A percentile compares a stretch with the other conserved stretches of the same genome.
Conservation (phyloP, 2,888 invertebrate species). For the Hirtodrosophila confusa region DNA sequence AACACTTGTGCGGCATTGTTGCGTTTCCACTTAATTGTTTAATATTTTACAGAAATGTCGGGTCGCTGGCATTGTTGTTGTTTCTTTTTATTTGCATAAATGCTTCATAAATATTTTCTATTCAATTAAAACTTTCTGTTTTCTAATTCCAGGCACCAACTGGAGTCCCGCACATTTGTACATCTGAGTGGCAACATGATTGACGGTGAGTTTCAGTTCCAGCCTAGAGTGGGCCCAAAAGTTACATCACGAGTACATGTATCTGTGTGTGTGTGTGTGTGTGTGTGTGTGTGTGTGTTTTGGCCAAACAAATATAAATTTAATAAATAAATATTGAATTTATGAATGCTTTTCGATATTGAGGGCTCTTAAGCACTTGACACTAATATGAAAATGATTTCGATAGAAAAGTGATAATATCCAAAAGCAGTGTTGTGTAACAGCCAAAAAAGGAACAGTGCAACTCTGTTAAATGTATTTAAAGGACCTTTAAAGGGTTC, state of each 20-base stretch:
- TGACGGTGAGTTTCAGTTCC: constrained; percentile 40
- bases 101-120: constrained; percentile 65
- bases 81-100: constrained; percentile 53
- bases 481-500: too few relatives aligned
- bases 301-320: background rate
- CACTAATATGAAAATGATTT: too few relatives aligned
- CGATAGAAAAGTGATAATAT: too few relatives aligned
- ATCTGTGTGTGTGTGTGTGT: background rate
- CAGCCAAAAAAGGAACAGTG: too few relatives aligned
- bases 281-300: background rate
- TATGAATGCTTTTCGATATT: too few relatives aligned
- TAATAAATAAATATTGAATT: background rate
- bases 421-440: too few relatives aligned
- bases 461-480: too few relatives aligned
- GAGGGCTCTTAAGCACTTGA: too few relatives aligned
- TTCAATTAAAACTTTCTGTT: constrained; percentile 67
- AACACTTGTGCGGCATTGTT: constrained; percentile 67
- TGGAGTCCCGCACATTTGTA: constrained; percentile 1
- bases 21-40: constrained; percentile 65
- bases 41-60: constrained; percentile 61
- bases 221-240: background rate
- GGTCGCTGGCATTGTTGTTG: constrained; percentile 20
- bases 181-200: constrained; percentile 34
- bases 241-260: background rate
- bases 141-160: constrained; percentile 38